Conservation (phyloP, 2,888 invertebrate genomes). For the Notodonta dromedarius region DNA sequence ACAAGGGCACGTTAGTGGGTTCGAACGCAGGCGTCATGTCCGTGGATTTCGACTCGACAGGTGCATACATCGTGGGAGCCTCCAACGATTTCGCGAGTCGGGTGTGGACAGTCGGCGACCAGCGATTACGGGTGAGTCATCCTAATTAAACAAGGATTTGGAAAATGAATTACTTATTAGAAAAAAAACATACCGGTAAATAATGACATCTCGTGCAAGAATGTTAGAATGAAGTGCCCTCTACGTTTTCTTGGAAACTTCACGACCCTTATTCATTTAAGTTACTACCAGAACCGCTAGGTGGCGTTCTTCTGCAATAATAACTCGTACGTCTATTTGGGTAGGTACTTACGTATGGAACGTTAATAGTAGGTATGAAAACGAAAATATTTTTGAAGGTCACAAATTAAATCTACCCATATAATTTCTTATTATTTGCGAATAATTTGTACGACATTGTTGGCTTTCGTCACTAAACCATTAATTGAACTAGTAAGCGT, state of each 20-base stretch:
- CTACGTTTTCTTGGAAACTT: neutral
- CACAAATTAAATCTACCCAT: too few relatives aligned
- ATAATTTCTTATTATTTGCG: too few relatives aligned
- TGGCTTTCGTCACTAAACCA: too few relatives aligned
- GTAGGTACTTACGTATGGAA: too few relatives aligned
- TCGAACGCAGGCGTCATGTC: slow-evolving; percentile 98
- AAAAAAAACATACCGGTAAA: too few relatives aligned
- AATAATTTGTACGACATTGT: too few relatives aligned
- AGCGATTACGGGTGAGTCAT: slow-evolving; percentile 92
- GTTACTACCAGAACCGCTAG: neutral
- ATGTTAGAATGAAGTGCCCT: neutral
- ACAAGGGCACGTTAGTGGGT: slow-evolving; percentile 92
- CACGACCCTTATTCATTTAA: neutral
- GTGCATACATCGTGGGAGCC: slow-evolving; percentile 93
- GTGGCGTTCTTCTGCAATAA: neutral
- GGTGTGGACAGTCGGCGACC: slow-evolving; percentile 97
- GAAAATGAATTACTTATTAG: too few relatives aligned
- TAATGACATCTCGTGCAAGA: too few relatives aligned
- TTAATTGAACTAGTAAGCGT: too few relatives aligned
- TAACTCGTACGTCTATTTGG: neutral
- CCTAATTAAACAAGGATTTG: neutral
- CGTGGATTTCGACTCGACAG: slow-evolving; percentile 97
- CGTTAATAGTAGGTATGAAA: too few relatives aligned
- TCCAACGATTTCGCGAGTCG: slow-evolving; percentile 98
- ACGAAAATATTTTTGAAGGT: too few relatives aligned